phyloP scores from a whole-genome alignment of 2,797 vertebrate species.

The Peromyscus melanophrys region DNA sequence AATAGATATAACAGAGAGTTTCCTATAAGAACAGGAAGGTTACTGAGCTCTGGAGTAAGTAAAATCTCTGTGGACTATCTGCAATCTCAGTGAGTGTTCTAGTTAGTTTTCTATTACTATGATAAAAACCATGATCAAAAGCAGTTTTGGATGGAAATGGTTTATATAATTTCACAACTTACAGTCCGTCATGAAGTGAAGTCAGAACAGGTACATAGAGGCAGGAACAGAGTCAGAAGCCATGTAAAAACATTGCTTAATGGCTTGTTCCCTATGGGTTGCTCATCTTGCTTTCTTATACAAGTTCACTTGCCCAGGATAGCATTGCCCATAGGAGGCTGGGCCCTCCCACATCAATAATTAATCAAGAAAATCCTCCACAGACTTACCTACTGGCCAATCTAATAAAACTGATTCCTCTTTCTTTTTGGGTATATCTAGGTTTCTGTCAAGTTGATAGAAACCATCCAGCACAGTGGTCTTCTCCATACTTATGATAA shows the following conservation, averaged over 20 bases:
- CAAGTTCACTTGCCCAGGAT: background rate
- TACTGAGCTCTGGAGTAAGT: background rate
- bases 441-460: background rate
- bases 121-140: background rate
- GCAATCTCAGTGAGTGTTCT: background rate
- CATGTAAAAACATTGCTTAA: too few species aligned
- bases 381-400: background rate
- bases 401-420: background rate
- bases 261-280: background rate
- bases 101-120: background rate
- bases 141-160: background rate
- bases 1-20: background rate
- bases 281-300: background rate
- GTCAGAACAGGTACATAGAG: too few species aligned
- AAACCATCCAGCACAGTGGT: background rate
- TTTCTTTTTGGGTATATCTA: background rate
- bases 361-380: background rate
- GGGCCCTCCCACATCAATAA: background rate
- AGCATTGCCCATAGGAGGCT: background rate
- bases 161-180: background rate
- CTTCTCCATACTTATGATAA: background rate
- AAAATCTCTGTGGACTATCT: background rate
- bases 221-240: too few species aligned
- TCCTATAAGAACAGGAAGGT: background rate
- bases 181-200: background rate